Percentiles rank a stretch among this genome's conserved stretches.
Conservation (phyloP, 2,113 vertebrate genomes). For the Crocuta crocuta region DNA sequence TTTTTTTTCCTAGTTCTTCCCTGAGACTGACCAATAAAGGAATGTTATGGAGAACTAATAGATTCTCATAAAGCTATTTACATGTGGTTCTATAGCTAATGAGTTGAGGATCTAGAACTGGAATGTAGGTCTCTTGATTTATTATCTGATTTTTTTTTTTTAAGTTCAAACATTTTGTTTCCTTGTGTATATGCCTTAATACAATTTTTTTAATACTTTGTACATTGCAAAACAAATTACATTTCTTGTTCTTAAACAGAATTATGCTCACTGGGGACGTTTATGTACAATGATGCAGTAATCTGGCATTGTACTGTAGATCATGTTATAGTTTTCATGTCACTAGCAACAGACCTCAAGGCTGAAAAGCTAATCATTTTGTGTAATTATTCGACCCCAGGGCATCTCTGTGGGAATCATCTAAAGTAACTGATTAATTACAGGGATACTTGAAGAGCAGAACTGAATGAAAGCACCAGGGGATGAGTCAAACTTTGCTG, state of each 20-base stretch:
- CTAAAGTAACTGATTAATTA: constrained; percentile 31
- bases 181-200: background rate
- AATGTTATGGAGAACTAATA: background rate
- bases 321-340: background rate
- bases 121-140: background rate
- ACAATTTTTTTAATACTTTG: background rate
- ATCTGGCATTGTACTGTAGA: background rate
- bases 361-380: constrained; percentile 35
- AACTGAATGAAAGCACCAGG: background rate
- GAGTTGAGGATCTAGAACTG: background rate
- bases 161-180: background rate
- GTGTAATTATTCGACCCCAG: constrained; percentile 41
- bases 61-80: background rate
- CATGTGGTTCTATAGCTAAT: background rate
- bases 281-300: background rate
- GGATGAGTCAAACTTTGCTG: background rate
- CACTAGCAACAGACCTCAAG: background rate
- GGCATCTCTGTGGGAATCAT: background rate
- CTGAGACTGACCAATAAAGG: background rate
- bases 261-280: background rate
- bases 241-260: background rate
- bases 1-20: background rate
- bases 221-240: background rate
- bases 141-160: background rate
- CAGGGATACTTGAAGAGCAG: background rate